A percentile compares a stretch with the other conserved stretches of the same genome.
phyloP scores from a whole-genome alignment of 2,888 invertebrate species.

The Eurytoma californica region DNA sequence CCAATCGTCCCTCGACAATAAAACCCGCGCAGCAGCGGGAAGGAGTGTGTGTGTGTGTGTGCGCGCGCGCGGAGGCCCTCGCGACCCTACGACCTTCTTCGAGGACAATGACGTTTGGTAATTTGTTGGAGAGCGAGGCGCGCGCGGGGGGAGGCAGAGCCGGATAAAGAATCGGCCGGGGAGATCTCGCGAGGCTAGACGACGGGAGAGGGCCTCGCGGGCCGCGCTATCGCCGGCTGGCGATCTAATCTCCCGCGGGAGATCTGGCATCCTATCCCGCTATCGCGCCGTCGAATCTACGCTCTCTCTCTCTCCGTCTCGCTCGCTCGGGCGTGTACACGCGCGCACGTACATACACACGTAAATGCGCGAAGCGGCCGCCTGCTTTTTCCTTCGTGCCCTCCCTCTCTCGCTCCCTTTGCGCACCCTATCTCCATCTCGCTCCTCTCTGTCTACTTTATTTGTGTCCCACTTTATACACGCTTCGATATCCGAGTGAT shows the following conservation, averaged over 20 bases:
- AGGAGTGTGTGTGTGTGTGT: neutral
- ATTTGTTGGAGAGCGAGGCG: conserved; percentile 61
- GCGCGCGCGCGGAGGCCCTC: neutral
- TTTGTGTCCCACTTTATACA: conserved; percentile 70
- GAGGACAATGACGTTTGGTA: conserved; percentile 64
- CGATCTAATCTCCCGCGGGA: conserved; percentile 71
- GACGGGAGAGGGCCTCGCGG: conserved; percentile 50
- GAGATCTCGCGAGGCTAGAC: conserved; percentile 52
- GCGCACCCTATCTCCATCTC: conserved; percentile 46
- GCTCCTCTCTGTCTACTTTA: conserved; percentile 53
- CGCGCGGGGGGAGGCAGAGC: conserved; percentile 24
- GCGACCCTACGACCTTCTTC: conserved; percentile 49
- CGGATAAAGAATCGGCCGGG: conserved; percentile 57
- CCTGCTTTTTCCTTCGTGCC: conserved; percentile 35
- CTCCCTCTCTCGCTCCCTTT: conserved; percentile 8
- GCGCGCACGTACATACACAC: neutral
- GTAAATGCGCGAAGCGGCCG: neutral
- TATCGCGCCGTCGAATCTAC: conserved; percentile 68
- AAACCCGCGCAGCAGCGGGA: conserved; percentile 38
- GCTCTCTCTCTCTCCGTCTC: conserved; percentile 31
- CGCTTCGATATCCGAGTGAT: conserved; percentile 71
- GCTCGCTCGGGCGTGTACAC: conserved; percentile 15
- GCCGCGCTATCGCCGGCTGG: conserved; percentile 66
- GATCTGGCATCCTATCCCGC: conserved; percentile 73
- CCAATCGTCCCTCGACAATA: too few relatives aligned